Base-by-base conservation (phyloP, 2,797 vertebrate genomes). In the Pempheris klunzingeri region DNA sequence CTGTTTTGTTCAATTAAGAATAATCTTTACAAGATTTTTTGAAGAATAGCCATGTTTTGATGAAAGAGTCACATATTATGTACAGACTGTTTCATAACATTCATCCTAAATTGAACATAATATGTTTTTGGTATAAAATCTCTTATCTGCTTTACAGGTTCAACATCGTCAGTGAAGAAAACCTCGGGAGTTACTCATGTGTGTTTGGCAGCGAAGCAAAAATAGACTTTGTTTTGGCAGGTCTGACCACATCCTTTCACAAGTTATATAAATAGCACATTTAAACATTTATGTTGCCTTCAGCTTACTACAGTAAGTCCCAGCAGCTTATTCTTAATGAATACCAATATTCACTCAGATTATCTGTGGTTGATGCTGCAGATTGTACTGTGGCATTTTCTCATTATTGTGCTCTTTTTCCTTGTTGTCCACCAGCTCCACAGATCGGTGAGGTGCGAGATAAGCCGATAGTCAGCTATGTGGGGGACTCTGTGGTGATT, bases 381-480 rank as follows among this genome's bases (percentile, higher is more conserved):
- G 12, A 3, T 10, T 9, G 2, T 14, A 18, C 3, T 22, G 10
- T 9, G 11, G 2, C 5, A 5, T 39, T 57, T 34, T 46, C 3
- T 61, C 3, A 26, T 61, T 60, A 6, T 22, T 22, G 1, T 30
- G 9, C 5, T 14, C 7, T 32, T 8, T 43, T n/a, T 55, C 1
- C 46, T 53, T 43, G 2, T 85, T 59, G 39, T 77, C 80, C 32
- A 63, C 57, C 91, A 99, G 98, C 84, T 50, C 97, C 97, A 1
- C 60, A 84, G 60, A 80, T 97, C 44, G 83, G 90, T 3, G 92
- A 92, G 38, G 58, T 73, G 58, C 94, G 86, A 81, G 95, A 95
- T 28, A 97, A 96, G 65, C 92, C 94, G 0, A 2, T 97, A 10
- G 85, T 98, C 57, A 92, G 91, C 78, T 99, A 98, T 0, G 63